Base-by-base conservation (phyloP, 2,888 invertebrate species). In the Eupithecia tripunctaria region DNA sequence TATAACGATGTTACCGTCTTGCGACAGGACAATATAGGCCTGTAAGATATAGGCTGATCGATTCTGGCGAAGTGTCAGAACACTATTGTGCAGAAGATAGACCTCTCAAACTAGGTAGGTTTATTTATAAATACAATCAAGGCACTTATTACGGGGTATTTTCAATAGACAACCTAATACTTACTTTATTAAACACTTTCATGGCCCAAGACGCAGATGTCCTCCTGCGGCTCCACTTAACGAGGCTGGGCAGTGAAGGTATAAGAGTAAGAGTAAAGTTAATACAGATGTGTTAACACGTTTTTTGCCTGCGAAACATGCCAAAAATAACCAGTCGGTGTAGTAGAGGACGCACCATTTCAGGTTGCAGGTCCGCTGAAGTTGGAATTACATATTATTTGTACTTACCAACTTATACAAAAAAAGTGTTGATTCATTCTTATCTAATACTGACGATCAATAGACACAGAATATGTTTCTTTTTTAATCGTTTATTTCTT, bases 61-160 rank as follows among this genome's bases (percentile, higher is more conserved):
- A 73, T 73, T 63, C 60, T 68, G 70, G 67, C 47, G 21, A 36
- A 18, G 63, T 29, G 63, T n/a, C 32, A 36, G 62, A 36, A 60
- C 18, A 29, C 18, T 60, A 15, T 27, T 60, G 29, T 56, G 56
- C 14, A 56, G 25, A 56, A 56, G 25, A 56, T 25, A n/a, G 25
- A 25, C 12, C 56, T 56, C 56, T 56, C 56, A 56, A 56, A 25
- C 25, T 4, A 7, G 1, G 3, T 56, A 0, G 5, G 56, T 56
- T 56, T 10, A 51, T 51, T 51, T 51, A n/a, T 51, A n/a, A 47
- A 47, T 15, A 4, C 41, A 41, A 18, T 1, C 43, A 43, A 43
- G 43, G 43, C 18, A 43, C 15, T 43, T 43, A 29, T 29, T 29
- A 29, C 29, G 29, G 38, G 36, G 38, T 14, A 41, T 41, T 41